These are phyloP conservation scores for Cladorhizidae sp. DNA, from an alignment of 37 sponge, comb jelly and placozoan species.

Conservation along the genomic window DNA sequence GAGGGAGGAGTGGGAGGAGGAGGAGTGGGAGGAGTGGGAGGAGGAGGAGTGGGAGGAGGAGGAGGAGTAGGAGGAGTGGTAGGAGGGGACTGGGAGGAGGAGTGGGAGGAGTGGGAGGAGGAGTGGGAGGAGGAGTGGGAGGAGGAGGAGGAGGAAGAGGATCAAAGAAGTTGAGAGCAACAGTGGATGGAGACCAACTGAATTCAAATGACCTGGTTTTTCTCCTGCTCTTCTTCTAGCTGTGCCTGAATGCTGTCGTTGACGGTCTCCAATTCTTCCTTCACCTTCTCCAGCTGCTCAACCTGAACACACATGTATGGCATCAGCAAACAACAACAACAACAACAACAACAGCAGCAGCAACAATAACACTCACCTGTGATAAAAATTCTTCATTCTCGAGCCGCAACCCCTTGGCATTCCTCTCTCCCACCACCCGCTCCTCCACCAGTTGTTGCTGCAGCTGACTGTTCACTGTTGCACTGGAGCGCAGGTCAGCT, in stretches of 20 bases:
- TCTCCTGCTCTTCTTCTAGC: slow-evolving; percentile 35
- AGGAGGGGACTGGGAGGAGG: no score
- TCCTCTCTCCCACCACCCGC: background rate
- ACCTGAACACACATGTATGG: slow-evolving; percentile 4
- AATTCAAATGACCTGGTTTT: background rate
- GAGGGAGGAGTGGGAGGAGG: background rate
- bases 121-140: no score
- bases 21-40: background rate
- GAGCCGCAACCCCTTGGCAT: background rate
- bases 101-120: no score
- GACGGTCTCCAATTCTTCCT: slow-evolving; percentile 33
- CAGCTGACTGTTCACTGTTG: slow-evolving; percentile 18
- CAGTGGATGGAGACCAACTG: no score
- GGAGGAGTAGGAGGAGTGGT: no score
- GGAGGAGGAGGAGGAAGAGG: no score
- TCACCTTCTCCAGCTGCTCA: slow-evolving; percentile 26
- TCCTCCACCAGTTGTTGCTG: slow-evolving; percentile 31
- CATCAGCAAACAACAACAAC: background rate
- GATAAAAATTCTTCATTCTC: background rate
- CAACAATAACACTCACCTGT: slow-evolving; percentile 20
- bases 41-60: no score
- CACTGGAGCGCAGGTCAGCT: slow-evolving; percentile 21
- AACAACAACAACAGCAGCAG: no score
- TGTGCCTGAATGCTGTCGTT: slow-evolving; percentile 51
- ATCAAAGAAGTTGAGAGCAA: no score